Evolutionary conservation across 2,888 invertebrate genomes (phyloP), one percentile per base, ranked within the genome.

Genomic region (Hirtodrosophila cameraria): DNA sequence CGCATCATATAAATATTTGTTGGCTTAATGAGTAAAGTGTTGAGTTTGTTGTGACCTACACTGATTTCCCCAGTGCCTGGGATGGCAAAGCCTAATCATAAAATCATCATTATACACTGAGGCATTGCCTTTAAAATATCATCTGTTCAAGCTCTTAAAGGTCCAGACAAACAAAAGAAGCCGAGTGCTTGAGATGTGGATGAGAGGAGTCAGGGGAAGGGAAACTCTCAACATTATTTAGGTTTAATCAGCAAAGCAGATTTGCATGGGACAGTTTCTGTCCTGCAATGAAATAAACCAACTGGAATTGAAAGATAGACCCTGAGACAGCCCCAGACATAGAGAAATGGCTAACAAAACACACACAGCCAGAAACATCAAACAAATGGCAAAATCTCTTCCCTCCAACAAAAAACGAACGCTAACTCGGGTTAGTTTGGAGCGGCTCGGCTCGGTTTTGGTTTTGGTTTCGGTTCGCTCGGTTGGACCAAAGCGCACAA

Each of bases 161-260:
- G 42, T 38, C 41, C 48, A 62, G 53, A 65, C 59, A 72, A 63
- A 72, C 69, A 72, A 53, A 58, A 52, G 59, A 13, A 15, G 39
- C 33, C 11, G 39, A n/a, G n/a, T n/a, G n/a, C n/a, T n/a, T 25
- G 18, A 13, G 4, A 5, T 11, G 35, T 18, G n/a, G 45, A 42
- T 6, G 25, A 18, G 12, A 16, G 25, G 41, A 66, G 73, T 66
- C 75, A 54, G 62, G 57, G 75, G 70, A 76, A 79, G 71, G 67
- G 70, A 68, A 60, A 55, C 64, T 43, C 66, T 64, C 75, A 65
- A 77, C 79, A 79, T 80, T 80, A 80, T 80, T 80, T 79, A 75
- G 79, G 81, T 83, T 83, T 82, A 82, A 82, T 82, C 81, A 82
- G 81, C 65, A 81, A 76, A 76, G 68, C 75, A 79, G 83, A 82